Evolutionary conservation across 2,888 invertebrate species (phyloP), one percentile per base, ranked within the genome.

Genomic region (Escarpia spicata): DNA sequence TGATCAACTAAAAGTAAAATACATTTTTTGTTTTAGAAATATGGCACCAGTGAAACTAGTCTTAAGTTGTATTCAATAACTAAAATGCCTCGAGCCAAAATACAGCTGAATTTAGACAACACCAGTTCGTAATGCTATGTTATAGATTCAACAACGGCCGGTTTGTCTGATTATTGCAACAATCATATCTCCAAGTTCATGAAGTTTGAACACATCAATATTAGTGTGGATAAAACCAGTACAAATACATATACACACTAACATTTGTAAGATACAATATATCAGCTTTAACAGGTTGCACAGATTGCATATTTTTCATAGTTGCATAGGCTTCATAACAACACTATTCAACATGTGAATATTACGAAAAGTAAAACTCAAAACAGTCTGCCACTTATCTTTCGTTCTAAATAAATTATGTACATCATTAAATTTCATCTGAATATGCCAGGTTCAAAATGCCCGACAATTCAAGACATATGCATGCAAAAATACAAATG

Each of bases 361-460:
- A 75, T 75, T 75, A 75, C 19, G 26, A 75, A 75, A 75, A 75
- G 75, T 75, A 75, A 75, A 75, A 75, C 75, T 75, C 75, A 75
- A 52, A 6, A 75, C 75, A 75, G 75, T 75, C 75, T 75, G n/a
- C 75, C 2, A 15, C 19, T 75, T 75, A 75, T 19, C 12, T 75
- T 15, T 75, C 19, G 26, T 75, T 75, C 60, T 26, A 75, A 75
- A 75, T 75, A 75, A 75, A 75, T 75, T 75, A 75, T 75, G 75
- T 75, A 75, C 75, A 75, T 75, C 26, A 75, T 75, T 75, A 75
- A 75, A 75, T 75, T 75, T 75, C 75, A 75, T 75, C 75, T 75
- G 75, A 75, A 75, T 75, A 75, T 75, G 26, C 75, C 75, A 75
- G 75, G 75, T 75, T 75, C 26, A 26, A 75, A 15, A 75, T n/a